Evolutionary conservation across 2,113 vertebrate genomes (phyloP), one percentile per base, ranked within the genome.

Genomic region (Apistogramma diplotaenia): DNA sequence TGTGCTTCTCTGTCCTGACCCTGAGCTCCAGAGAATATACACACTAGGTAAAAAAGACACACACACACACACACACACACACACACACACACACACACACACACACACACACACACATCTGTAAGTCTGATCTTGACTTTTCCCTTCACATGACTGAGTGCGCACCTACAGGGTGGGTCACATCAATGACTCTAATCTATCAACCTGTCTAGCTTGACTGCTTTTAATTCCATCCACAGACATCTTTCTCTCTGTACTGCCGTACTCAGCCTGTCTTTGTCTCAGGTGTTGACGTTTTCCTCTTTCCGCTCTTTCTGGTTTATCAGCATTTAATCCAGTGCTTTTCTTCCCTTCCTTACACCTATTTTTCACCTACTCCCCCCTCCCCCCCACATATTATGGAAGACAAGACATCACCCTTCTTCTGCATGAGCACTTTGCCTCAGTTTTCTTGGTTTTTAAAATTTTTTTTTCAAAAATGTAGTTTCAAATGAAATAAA

Each of bases 171-270:
- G 87, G 79, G 46, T 77, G 89, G 82, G 75, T 89, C 84, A 86
- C 76, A 74, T 82, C 86, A 83, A 54, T 91, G 77, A 81, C 80
- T 89, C 62, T 53, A 87, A 93, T 93, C 85, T 58, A 85, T 91
- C 88, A 93, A 85, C 67, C 78, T 86, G 85, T 90, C 85, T 9
- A 5, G 23, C 81, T 73, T 80, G 23, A 91, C 75, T 81, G 27
- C 81, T 85, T 82, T 35, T 60, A 88, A 83, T 91, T 89, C 76
- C 59, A 59, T 71, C 71, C 84, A 77, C 82, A 87, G 57, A 29
- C 29, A 4, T 57, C 25, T 51, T 58, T 71, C 19, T 74, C 13
- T 35, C 13, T 65, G 27, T 2, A 2, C 27, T 33, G 70, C 15
- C 54, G 9, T 31, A 46, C 37, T 25, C 62, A 8, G 8, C 35